phyloP scores from a whole-genome alignment of 35 echinoderm and acorn worm species.

The Nesometra sesokonis region DNA sequence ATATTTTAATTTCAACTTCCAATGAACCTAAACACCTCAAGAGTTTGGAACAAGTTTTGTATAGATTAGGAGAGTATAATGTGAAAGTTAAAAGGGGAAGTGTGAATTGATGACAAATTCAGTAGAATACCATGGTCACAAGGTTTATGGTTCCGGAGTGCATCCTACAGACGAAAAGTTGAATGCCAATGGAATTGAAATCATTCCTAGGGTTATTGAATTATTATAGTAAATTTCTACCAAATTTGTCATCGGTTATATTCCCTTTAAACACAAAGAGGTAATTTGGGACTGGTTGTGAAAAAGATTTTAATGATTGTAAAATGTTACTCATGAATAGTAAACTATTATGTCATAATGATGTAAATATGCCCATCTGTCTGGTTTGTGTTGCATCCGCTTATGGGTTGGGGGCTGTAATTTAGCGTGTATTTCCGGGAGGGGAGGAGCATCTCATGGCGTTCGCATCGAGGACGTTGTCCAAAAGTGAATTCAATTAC shows the following conservation, averaged over 20 bases:
- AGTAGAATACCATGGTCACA: neutral
- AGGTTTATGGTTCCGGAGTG: neutral
- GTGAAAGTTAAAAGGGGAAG: conserved; percentile 5
- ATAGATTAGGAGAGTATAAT: neutral
- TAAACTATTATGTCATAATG: too few relatives aligned
- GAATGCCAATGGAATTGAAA: too few relatives aligned
- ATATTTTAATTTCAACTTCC: conserved; percentile 2
- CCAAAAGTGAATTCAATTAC: neutral
- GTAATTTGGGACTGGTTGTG: too few relatives aligned
- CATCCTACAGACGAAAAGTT: too few relatives aligned
- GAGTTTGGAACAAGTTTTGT: conserved; percentile 1
- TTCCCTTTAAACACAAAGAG: too few relatives aligned
- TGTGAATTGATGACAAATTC: too few relatives aligned
- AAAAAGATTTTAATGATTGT: too few relatives aligned
- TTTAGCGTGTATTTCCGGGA: neutral
- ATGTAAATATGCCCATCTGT: neutral
- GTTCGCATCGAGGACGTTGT: neutral
- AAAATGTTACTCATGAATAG: too few relatives aligned
- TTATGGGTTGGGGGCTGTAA: neutral
- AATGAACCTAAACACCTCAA: neutral
- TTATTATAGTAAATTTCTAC: too few relatives aligned
- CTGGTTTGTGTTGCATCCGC: neutral
- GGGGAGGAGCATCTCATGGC: conserved; percentile 4
- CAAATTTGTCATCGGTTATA: too few relatives aligned
- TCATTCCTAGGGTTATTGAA: too few relatives aligned